phyloP scores from a whole-genome alignment of 2,888 invertebrate genomes.

The Pimpla rufipes region DNA sequence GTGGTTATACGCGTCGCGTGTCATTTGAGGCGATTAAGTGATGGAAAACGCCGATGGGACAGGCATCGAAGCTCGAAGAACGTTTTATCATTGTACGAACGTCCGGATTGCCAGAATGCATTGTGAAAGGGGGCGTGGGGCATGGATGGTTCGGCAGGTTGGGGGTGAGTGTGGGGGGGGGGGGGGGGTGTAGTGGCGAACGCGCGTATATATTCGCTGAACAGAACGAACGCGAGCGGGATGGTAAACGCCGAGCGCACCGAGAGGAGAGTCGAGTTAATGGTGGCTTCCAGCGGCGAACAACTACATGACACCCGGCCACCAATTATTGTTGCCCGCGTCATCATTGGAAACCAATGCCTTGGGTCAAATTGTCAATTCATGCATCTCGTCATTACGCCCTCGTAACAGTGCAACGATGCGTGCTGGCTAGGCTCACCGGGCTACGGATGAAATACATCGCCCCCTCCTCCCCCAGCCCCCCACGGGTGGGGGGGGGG shows the following conservation, averaged over 20 bases:
- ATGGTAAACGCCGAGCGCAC: constrained; percentile 43
- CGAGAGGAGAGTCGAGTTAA: constrained; percentile 34
- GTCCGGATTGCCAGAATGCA: constrained; percentile 57
- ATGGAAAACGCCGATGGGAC: constrained; percentile 39
- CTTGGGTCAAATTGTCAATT: constrained; percentile 82
- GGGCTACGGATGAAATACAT: constrained; percentile 20
- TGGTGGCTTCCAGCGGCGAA: constrained; percentile 53
- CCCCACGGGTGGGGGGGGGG: no score
- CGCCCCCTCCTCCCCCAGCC: not conserved
- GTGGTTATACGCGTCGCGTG: constrained; percentile 19
- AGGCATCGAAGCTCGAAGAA: constrained; percentile 16
- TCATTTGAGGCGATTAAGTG: constrained; percentile 40
- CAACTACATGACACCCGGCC: constrained; percentile 64
- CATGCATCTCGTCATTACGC: constrained; percentile 82
- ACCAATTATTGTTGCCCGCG: constrained; percentile 74
- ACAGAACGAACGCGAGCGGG: constrained; percentile 52
- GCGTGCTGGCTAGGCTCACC: constrained; percentile 33
- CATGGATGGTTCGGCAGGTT: no score
- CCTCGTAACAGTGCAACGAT: constrained; percentile 68
- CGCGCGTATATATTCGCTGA: constrained; percentile 30
- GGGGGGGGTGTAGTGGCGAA: not conserved
- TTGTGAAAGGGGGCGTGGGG: not conserved
- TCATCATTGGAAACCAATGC: constrained; percentile 76
- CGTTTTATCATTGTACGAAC: constrained; percentile 51
- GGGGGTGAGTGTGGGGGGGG: no score